A percentile compares a stretch with the other conserved stretches of the same genome.
Conservation (phyloP, 2,113 vertebrate genomes). For the Anhinga anhinga region DNA sequence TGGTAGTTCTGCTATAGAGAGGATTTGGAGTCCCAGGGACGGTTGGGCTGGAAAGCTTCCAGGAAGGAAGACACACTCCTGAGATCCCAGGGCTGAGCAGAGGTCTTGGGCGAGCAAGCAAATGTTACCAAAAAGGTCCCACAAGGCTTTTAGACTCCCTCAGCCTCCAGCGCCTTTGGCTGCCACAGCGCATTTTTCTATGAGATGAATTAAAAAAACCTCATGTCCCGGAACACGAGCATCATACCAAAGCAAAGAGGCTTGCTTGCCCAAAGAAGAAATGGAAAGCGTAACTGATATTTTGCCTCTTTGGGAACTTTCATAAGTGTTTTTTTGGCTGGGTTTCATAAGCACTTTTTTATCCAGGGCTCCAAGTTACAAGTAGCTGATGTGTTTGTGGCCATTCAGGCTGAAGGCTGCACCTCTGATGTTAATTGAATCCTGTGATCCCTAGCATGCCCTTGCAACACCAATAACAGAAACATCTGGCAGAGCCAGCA, state of each 20-base stretch:
- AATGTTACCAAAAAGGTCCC: not conserved
- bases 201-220: not conserved
- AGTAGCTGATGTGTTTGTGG: not conserved
- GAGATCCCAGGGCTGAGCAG: not conserved
- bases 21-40: not conserved
- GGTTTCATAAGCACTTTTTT: not conserved
- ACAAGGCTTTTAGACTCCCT: not conserved
- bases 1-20: not conserved
- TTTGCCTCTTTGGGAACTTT: not conserved
- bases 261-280: not conserved
- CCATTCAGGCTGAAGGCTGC: not conserved
- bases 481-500: constrained; percentile 5
- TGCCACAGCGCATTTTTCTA: not conserved
- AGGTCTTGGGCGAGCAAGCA: not conserved
- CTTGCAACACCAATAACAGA: not conserved
- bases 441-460: not conserved
- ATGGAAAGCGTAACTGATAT: not conserved
- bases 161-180: not conserved
- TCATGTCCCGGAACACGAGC: not conserved
- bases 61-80: not conserved
- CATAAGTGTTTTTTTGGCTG: not conserved
- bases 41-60: not conserved
- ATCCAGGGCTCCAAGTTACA: not conserved
- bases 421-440: not conserved
- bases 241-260: not conserved